Percentiles rank a stretch among this genome's conserved stretches.
These are phyloP conservation scores for Drosophila dives DNA, from an alignment of 2,888 invertebrate genomes.

Conservation along the genomic window DNA sequence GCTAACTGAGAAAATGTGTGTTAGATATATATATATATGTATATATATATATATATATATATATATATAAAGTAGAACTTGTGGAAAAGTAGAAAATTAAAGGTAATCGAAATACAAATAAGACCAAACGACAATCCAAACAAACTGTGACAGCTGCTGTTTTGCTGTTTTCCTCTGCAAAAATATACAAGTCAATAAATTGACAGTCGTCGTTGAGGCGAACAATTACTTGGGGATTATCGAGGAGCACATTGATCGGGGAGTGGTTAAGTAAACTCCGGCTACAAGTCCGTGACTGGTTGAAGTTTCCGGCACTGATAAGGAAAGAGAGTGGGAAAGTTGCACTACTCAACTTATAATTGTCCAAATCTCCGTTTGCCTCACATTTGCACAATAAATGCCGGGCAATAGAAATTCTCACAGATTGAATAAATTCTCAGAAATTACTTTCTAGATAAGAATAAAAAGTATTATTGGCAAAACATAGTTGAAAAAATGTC, in stretches of 20 bases:
- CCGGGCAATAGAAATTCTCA: neutral
- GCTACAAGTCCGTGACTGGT: slow-evolving; percentile 8
- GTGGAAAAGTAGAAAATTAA: slow-evolving; percentile 45
- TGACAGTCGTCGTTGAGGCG: slow-evolving; percentile 66
- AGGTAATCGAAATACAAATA: slow-evolving; percentile 39
- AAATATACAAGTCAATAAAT: slow-evolving; percentile 70
- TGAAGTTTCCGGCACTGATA: slow-evolving; percentile 8
- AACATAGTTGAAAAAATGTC: neutral
- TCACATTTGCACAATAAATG: neutral
- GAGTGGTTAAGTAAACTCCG: neutral
- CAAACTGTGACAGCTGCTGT: slow-evolving; percentile 67
- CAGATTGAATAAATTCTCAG: neutral
- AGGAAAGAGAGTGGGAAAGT: neutral
- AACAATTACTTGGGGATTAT: slow-evolving; percentile 77
- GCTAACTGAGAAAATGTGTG: slow-evolving; percentile 57
- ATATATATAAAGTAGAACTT: neutral
- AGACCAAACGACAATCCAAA: slow-evolving; percentile 47
- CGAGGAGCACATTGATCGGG: slow-evolving; percentile 21
- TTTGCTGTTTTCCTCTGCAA: slow-evolving; percentile 14
- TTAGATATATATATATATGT: too few species aligned
- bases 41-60: too few species aligned
- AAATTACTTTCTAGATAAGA: neutral
- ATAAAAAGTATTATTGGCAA: neutral
- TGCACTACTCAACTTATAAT: slow-evolving; percentile 32
- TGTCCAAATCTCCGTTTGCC: neutral